These are phyloP conservation scores for Theretra japonica DNA, from an alignment of 2,888 invertebrate genomes.

Conservation along the genomic window DNA sequence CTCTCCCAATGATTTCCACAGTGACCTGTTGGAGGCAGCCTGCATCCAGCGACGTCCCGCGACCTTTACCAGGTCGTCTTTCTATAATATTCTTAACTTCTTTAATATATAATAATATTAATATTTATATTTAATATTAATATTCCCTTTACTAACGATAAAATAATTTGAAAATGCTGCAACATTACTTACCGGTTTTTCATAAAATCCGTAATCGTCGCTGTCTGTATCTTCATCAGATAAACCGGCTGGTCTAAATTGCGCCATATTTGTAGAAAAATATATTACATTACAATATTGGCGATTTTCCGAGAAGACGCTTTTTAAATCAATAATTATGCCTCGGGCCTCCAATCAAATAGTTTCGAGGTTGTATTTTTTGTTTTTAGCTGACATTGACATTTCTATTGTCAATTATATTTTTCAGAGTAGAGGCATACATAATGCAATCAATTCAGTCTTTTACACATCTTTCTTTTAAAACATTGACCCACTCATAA, in stretches of 20 bases:
- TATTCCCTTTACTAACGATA: no score
- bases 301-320: neutral
- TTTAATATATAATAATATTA: no score
- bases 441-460: neutral
- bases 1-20: no score
- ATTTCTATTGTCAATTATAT: no score
- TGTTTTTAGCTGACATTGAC: neutral
- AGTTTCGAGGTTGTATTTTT: conserved; percentile 10
- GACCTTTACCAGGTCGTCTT: no score
- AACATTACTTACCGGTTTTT: conserved; percentile 63
- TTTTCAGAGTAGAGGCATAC: no score
- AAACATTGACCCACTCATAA: no score
- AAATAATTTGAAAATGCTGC: neutral
- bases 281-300: neutral
- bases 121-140: no score
- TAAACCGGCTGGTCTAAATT: conserved; percentile 71
- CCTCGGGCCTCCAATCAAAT: neutral
- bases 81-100: no score
- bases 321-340: neutral
- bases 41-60: no score
- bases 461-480: neutral
- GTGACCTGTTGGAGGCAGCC: no score
- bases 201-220: conserved; percentile 71
- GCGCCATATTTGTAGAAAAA: conserved; percentile 47
- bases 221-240: conserved; percentile 75